Conservation (phyloP, 2,113 vertebrate species). For the Xenopus borealis region DNA sequence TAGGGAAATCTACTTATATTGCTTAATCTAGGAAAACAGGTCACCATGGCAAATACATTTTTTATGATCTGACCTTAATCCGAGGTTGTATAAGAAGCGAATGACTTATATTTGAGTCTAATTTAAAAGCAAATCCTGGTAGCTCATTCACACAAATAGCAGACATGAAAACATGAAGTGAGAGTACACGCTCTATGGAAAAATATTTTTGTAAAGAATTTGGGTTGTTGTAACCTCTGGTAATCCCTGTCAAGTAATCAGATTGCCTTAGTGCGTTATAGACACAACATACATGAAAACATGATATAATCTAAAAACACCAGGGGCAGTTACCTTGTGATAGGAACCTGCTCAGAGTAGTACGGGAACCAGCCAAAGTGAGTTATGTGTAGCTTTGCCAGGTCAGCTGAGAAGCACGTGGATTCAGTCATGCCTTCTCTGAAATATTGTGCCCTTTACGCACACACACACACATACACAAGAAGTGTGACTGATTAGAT, state of each 20-base stretch:
- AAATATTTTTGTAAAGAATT: not conserved
- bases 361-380: slow-evolving; percentile 9
- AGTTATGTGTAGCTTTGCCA: not conserved
- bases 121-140: not conserved
- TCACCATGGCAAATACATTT: slow-evolving; percentile 9
- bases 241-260: too few species aligned
- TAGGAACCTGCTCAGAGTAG: slow-evolving; percentile 33
- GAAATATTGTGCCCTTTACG: slow-evolving; percentile 6
- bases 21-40: not conserved
- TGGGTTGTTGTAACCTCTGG: too few species aligned
- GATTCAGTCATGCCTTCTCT: slow-evolving; percentile 32
- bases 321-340: slow-evolving; percentile 8
- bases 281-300: too few species aligned
- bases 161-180: slow-evolving; percentile 15
- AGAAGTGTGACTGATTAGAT: too few species aligned
- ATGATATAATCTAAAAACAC: too few species aligned
- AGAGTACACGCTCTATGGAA: not conserved
- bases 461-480: too few species aligned
- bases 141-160: slow-evolving; percentile 17
- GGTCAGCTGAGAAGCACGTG: slow-evolving; percentile 27
- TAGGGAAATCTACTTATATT: slow-evolving; percentile 45
- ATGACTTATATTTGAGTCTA: slow-evolving; percentile 25
- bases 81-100: not conserved
- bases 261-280: too few species aligned
- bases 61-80: slow-evolving; percentile 35